phyloP scores from a whole-genome alignment of 2,113 vertebrate species.

The Ceyx cyanopectus region DNA sequence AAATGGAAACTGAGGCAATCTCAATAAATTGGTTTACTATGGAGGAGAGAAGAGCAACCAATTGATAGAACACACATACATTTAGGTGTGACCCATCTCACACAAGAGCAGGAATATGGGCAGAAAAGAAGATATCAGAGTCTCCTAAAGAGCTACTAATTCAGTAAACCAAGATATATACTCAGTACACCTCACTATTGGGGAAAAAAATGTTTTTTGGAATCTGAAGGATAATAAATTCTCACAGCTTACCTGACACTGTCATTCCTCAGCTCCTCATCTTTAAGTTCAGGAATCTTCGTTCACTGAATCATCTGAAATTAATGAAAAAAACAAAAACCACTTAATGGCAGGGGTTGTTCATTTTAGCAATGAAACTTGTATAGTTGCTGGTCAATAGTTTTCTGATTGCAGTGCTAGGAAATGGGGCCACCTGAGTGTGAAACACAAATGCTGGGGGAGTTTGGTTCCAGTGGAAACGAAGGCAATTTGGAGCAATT shows the following conservation, averaged over 20 bases:
- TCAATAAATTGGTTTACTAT: not conserved
- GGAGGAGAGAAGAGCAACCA: not conserved
- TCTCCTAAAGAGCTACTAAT: not conserved
- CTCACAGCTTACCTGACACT: not conserved
- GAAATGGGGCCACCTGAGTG: not conserved
- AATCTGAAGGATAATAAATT: not conserved
- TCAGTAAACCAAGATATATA: not conserved
- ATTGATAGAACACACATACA: fast-evolving
- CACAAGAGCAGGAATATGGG: not conserved
- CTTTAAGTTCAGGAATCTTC: not conserved
- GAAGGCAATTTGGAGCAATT: conserved; percentile 24
- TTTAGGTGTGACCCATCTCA: not conserved
- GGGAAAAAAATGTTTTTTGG: not conserved
- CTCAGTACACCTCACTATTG: not conserved
- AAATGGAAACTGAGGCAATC: not conserved
- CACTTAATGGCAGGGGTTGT: not conserved
- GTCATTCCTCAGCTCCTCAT: not conserved
- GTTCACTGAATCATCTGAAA: not conserved
- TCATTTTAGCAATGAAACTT: not conserved
- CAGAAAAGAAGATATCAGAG: not conserved
- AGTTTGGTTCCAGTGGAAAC: not conserved
- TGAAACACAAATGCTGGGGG: not conserved
- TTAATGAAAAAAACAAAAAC: not conserved
- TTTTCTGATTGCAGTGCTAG: conserved; percentile 4
- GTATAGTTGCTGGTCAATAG: not conserved